Percentiles rank a stretch among this genome's conserved stretches.
Conservation (phyloP, 1,140 invertebrate genomes). For the Caenorhabditis brenneri region DNA sequence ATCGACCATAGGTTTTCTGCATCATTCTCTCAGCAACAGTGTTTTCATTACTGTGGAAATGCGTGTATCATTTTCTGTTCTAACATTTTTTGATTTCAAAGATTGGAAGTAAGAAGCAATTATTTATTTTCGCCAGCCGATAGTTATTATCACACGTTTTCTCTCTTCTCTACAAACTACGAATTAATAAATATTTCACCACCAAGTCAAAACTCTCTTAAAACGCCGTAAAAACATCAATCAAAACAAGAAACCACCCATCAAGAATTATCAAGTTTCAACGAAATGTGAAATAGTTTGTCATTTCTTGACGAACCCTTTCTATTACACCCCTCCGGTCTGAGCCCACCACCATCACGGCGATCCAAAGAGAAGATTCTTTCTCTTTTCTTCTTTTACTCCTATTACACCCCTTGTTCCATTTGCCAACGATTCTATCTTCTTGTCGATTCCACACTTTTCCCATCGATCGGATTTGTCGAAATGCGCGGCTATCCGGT, state of each 20-base stretch:
- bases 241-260: conserved; percentile 2
- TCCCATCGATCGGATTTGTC: not conserved
- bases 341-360: not conserved
- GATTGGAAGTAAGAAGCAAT: too few relatives aligned
- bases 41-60: too few relatives aligned
- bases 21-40: too few relatives aligned
- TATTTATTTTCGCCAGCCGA: too few relatives aligned
- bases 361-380: not conserved
- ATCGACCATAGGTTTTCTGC: too few relatives aligned
- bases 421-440: conserved; percentile 7
- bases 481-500: conserved; percentile 51
- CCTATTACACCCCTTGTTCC: conserved; percentile 28
- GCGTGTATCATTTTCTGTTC: too few relatives aligned
- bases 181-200: too few relatives aligned
- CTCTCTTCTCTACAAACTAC: too few relatives aligned
- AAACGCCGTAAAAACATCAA: not conserved
- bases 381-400: not conserved
- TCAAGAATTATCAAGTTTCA: not conserved
- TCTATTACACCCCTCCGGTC: conserved; percentile 6
- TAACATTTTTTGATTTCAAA: too few relatives aligned
- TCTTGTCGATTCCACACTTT: not conserved
- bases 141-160: too few relatives aligned
- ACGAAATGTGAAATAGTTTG: not conserved
- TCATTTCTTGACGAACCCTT: not conserved
- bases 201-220: too few relatives aligned